Conservation (phyloP, 1,140 invertebrate species). For the Macrocentrus cingulum region DNA sequence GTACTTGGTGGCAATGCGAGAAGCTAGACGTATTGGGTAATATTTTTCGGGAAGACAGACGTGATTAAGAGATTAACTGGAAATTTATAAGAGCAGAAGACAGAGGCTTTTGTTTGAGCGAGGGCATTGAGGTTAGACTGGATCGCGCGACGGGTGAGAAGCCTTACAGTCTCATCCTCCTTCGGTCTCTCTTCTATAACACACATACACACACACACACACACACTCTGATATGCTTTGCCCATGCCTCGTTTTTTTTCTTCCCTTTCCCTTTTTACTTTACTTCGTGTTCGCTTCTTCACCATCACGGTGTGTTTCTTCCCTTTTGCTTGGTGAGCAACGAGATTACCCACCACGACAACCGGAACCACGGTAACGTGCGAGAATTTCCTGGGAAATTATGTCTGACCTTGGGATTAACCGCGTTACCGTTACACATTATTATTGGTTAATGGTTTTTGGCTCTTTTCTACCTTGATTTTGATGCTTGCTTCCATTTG, state of each 20-base stretch:
- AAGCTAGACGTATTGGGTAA: slow-evolving; percentile 17
- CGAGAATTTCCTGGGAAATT: slow-evolving; percentile 29
- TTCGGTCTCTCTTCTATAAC: too few relatives aligned
- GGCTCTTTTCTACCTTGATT: slow-evolving; percentile 5
- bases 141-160: background rate
- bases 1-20: too few relatives aligned
- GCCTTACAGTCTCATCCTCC: slow-evolving; percentile 19
- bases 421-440: slow-evolving; percentile 16
- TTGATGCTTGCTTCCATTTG: background rate
- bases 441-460: slow-evolving; percentile 3
- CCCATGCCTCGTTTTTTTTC: background rate
- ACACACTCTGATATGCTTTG: background rate
- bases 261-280: background rate
- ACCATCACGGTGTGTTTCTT: background rate
- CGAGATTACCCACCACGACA: slow-evolving; percentile 29
- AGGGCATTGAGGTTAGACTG: too few relatives aligned
- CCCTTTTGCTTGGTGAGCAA: background rate
- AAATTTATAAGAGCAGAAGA: background rate
- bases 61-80: too few relatives aligned
- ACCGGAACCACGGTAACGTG: slow-evolving; percentile 32
- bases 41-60: slow-evolving; percentile 1
- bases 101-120: too few relatives aligned
- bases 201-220: background rate
- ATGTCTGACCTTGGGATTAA: slow-evolving; percentile 25
- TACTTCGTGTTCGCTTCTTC: background rate